Evolutionary conservation across 2,113 vertebrate species (phyloP), one percentile per base, ranked within the genome.

Genomic region (Mixornis gularis): DNA sequence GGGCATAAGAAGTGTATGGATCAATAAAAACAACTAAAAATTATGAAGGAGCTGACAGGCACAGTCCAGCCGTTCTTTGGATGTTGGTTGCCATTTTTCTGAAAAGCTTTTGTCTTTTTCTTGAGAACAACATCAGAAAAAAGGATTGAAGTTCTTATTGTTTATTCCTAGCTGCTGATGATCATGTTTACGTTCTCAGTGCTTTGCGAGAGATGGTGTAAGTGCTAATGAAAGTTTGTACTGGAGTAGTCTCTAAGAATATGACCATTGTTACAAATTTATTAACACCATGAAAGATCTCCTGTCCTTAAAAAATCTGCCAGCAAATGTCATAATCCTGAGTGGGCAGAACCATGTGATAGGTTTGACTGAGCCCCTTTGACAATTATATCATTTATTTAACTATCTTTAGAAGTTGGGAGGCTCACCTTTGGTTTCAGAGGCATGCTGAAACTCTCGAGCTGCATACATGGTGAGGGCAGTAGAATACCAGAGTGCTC

Each of bases 361-460:
- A 87, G 79, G 66, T 96, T 92, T 94, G 92, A 76, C 80, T 91
- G 92, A 92, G 94, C 94, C 87, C 90, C 93, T 95, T 92, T 85
- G 71, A 96, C 86, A 95, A 74, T 94, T 87, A 69, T 79, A 94
- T 89, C 17, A 95, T 92, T 89, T 95, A 91, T 95, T 96, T 96
- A 87, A 60, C 64, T 80, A 84, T 87, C 91, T 95, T 90, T 93
- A 92, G 92, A 85, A 93, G 81, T 15, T 87, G 74, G 34, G 78
- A 87, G 66, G 87, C 74, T 90, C 91, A 87, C 65, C 69, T 93
- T 94, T 92, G 89, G 89, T 85, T 95, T 96, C 89, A 93, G 87
- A 89, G 81, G 87, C 87, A 93, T 85, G 84, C 84, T 11, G 92
- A 92, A 96, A 90, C 89, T 95, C 92, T 89, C 0, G 48, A 10